Conservation (phyloP, 2,797 vertebrate species). For the Ciconia nigra region DNA sequence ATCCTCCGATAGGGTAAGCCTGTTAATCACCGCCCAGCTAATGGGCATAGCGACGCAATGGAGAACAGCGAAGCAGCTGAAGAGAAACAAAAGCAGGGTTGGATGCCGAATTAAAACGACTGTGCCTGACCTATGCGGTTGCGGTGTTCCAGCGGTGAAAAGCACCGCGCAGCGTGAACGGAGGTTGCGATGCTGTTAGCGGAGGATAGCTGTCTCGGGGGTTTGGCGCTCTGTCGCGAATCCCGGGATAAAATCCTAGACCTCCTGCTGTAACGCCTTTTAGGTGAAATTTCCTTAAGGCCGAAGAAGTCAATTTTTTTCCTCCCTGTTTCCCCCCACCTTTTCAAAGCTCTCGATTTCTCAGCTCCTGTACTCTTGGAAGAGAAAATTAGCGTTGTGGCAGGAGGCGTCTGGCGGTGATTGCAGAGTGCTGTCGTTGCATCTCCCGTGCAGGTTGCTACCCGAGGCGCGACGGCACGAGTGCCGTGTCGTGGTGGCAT, state of each 20-base stretch:
- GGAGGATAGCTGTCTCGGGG: not conserved
- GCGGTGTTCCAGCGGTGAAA: not conserved
- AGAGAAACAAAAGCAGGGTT: conserved; percentile 1
- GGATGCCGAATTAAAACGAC: not conserved
- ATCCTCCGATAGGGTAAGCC: not conserved
- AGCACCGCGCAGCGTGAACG: not conserved
- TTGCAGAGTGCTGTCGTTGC: rapidly evolving
- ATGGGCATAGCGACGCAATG: not conserved
- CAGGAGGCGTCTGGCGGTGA: rapidly evolving
- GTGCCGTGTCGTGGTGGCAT: not conserved
- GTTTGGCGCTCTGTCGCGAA: not conserved
- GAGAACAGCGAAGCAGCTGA: not conserved
- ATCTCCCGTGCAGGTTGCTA: not conserved
- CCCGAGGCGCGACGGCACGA: not conserved
- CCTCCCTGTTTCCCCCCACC: rapidly evolving
- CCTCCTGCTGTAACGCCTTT: not conserved
- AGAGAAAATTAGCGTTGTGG: rapidly evolving
- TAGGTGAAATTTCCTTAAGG: not conserved
- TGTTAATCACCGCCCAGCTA: not conserved
- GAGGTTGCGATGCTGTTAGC: not conserved
- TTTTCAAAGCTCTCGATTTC: not conserved
- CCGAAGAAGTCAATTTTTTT: rapidly evolving
- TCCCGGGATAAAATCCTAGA: not conserved
- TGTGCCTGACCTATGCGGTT: not conserved
- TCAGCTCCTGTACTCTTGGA: rapidly evolving